phyloP scores from a whole-genome alignment of 2,113 vertebrate species.

The Felis chaus region DNA sequence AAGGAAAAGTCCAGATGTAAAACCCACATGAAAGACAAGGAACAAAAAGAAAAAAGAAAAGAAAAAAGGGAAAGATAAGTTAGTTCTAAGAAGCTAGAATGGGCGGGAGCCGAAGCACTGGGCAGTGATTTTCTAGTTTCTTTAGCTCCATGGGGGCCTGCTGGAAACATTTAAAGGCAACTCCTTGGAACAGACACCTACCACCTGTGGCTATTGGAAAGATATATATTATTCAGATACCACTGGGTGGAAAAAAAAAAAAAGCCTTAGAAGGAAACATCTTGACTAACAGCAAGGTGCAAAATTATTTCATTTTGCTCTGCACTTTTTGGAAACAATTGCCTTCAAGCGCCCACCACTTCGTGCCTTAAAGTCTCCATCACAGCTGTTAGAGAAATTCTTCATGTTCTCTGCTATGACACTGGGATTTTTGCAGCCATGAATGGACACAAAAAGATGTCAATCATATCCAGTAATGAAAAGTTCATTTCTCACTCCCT shows the following conservation, averaged over 20 bases:
- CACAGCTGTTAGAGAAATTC: slow-evolving; percentile 43
- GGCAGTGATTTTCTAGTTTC: slow-evolving; percentile 21
- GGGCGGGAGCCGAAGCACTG: neutral
- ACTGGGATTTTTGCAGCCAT: slow-evolving; percentile 54
- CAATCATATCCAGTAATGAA: slow-evolving; percentile 71
- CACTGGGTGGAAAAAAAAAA: slow-evolving; percentile 13
- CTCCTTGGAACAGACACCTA: slow-evolving; percentile 65
- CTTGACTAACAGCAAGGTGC: slow-evolving; percentile 62
- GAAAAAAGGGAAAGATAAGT: slow-evolving; percentile 16
- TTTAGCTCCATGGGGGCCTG: slow-evolving; percentile 38
- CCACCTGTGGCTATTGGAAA: slow-evolving; percentile 69
- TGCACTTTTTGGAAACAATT: slow-evolving; percentile 53
- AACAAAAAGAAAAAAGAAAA: neutral
- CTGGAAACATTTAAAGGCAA: slow-evolving; percentile 72
- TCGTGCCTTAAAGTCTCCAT: slow-evolving; percentile 56
- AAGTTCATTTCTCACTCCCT: slow-evolving; percentile 71
- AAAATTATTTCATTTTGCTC: slow-evolving; percentile 67
- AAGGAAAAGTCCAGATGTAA: slow-evolving; percentile 47
- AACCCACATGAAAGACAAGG: slow-evolving; percentile 60
- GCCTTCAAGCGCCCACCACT: slow-evolving; percentile 51
- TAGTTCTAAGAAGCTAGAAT: slow-evolving; percentile 46
- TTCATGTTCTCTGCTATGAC: slow-evolving; percentile 45
- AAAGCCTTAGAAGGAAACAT: slow-evolving; percentile 63
- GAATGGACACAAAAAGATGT: slow-evolving; percentile 77
- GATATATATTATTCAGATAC: slow-evolving; percentile 68